These are phyloP conservation scores for Microcebus tavaratra DNA, from an alignment of 2,113 vertebrate species.

Conservation along the genomic window DNA sequence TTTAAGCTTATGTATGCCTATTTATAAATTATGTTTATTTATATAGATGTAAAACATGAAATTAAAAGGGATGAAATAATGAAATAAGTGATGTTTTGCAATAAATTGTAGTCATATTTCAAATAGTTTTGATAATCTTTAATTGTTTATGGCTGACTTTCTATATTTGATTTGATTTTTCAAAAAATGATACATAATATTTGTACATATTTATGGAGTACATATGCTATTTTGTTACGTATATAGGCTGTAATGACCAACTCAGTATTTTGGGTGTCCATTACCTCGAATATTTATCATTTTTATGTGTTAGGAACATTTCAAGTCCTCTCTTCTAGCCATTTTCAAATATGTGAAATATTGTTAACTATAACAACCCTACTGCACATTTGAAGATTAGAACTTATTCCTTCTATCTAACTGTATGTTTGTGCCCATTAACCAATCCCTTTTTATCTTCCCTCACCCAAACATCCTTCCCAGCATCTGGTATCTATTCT, in stretches of 20 bases:
- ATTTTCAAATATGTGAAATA: background rate
- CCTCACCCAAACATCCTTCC: background rate
- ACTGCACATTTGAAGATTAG: background rate
- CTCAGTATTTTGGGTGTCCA: background rate
- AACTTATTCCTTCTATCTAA: background rate
- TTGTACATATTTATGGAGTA: background rate
- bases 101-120: background rate
- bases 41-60: background rate
- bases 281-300: background rate
- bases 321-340: background rate
- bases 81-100: background rate
- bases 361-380: background rate
- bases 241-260: background rate
- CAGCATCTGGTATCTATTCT: background rate
- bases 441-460: background rate
- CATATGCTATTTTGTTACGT: background rate
- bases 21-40: background rate
- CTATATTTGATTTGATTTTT: background rate
- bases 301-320: background rate
- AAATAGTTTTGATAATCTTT: background rate
- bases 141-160: background rate
- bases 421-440: background rate
- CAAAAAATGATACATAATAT: background rate
- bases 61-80: background rate
- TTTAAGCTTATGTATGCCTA: background rate